A percentile compares a stretch with the other conserved stretches of the same genome.
Conservation (phyloP, 2,797 vertebrate genomes). For the Acridotheres tristis region DNA sequence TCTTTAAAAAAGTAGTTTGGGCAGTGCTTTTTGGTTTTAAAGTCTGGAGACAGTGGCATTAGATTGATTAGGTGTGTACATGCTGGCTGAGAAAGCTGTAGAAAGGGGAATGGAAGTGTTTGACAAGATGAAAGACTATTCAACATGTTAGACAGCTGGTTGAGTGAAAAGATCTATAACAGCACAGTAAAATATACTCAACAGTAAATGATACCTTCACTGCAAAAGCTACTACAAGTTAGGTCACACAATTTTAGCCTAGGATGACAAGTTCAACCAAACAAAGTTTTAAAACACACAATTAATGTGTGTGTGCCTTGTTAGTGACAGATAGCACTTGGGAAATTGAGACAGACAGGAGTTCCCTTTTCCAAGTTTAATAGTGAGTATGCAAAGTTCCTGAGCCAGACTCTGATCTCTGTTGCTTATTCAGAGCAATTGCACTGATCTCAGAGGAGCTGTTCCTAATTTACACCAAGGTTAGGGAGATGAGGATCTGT, state of each 20-base stretch:
- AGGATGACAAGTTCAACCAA: conserved; percentile 80
- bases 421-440: background rate
- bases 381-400: conserved; percentile 52
- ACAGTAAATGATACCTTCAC: conserved; percentile 74
- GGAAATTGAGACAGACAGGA: conserved; percentile 56
- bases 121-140: conserved; percentile 84
- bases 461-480: background rate
- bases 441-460: background rate
- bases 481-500: conserved; percentile 6
- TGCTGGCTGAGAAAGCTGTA: conserved; percentile 80
- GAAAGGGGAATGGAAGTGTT: conserved; percentile 81
- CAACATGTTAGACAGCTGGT: conserved; percentile 82
- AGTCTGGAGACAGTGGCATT: conserved; percentile 74
- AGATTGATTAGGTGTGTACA: conserved; percentile 90
- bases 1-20: conserved; percentile 75
- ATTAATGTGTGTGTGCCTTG: background rate
- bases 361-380: conserved; percentile 60
- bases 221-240: conserved; percentile 60
- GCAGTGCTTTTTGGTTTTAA: conserved; percentile 69
- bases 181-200: conserved; percentile 70
- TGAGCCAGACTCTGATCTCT: conserved; percentile 17
- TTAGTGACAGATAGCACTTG: conserved; percentile 20
- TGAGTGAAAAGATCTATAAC: conserved; percentile 80
- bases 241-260: conserved; percentile 69
- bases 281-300: conserved; percentile 64